phyloP scores from a whole-genome alignment of 1,140 invertebrate species.

The Charaxes varanes region DNA sequence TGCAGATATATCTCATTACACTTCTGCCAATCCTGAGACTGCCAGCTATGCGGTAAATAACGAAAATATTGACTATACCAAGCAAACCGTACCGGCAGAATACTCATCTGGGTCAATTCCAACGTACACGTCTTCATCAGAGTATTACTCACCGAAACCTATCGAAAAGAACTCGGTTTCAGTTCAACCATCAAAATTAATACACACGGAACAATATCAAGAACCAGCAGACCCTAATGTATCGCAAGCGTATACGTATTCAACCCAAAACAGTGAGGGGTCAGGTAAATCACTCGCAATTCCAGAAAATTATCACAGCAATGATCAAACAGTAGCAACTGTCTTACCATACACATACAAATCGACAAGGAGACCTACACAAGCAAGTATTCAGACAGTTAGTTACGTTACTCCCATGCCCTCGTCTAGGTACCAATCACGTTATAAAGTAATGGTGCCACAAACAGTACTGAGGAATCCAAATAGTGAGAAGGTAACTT shows the following conservation, averaged over 20 bases:
- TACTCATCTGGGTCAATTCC: conserved; percentile 20
- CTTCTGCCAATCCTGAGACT: conserved; percentile 16
- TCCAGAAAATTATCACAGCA: conserved; percentile 56
- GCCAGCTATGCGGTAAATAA: conserved; percentile 27
- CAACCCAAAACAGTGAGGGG: conserved; percentile 30
- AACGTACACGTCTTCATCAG: conserved; percentile 20
- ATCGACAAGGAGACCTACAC: conserved; percentile 22
- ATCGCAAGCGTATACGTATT: conserved; percentile 37
- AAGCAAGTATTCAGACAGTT: conserved; percentile 38
- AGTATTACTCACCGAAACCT: conserved; percentile 29
- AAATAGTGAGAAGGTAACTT: conserved; percentile 44
- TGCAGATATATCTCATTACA: conserved; percentile 18
- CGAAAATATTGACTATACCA: conserved; percentile 17
- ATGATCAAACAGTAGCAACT: conserved; percentile 60
- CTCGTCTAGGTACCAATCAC: conserved; percentile 51
- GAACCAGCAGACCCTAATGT: conserved; percentile 23
- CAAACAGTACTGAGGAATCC: conserved; percentile 46
- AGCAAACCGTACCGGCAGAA: conserved; percentile 15
- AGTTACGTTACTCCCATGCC: conserved; percentile 60
- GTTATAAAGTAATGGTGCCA: conserved; percentile 56
- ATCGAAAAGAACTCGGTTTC: conserved; percentile 32
- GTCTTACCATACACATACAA: conserved; percentile 46
- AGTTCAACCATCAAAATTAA: conserved; percentile 30
- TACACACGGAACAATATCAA: conserved; percentile 35
- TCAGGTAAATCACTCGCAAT: conserved; percentile 29